Evolutionary conservation across 1,140 invertebrate species (phyloP), one percentile per base, ranked within the genome.

Genomic region (Drosophila sproati): DNA sequence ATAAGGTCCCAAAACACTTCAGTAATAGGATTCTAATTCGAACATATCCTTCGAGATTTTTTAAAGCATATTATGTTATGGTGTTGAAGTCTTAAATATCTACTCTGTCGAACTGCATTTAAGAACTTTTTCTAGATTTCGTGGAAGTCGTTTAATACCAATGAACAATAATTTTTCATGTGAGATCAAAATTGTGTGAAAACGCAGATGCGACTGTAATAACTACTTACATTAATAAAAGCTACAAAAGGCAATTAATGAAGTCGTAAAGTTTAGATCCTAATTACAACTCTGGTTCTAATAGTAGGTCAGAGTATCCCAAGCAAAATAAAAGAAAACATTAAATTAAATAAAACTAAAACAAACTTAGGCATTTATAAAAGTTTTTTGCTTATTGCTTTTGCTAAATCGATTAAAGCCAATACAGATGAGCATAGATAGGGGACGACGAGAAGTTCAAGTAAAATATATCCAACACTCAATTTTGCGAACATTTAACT

Each of bases 401-500:
- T 88, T 72, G 73, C 69, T 64, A 80, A 88, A 88, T 88, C 85
- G 83, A 88, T 88, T 88, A 80, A 88, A 72, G 69, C 69, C 68
- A 61, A 80, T 76, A 47, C 59, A 62, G 64, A 71, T 51, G 66
- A 45, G 20, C 20, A 47, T 28, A 8, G 5, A 12, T 4, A 12
- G 10, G 7, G 37, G 32, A 28, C 3, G 20, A 7, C 6, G 10
- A 10, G 4, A 54, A 82, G 59, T 86, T 86, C 35, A 66, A 77
- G 77, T 80, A 64, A 74, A 80, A 89, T 77, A 88, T 83, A 88
- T 80, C 69, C 73, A 88, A 74, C 83, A 87, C 80, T 88, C 80
- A 88, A 88, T 88, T 89, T 89, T 80, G 75, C 83, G 83, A 83
- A 88, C 83, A 88, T 88, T 88, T 88, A 88, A 89, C 83, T 89